Evolutionary conservation across 2,113 vertebrate species (phyloP).

Genomic region (Leptodactylus fuscus): DNA sequence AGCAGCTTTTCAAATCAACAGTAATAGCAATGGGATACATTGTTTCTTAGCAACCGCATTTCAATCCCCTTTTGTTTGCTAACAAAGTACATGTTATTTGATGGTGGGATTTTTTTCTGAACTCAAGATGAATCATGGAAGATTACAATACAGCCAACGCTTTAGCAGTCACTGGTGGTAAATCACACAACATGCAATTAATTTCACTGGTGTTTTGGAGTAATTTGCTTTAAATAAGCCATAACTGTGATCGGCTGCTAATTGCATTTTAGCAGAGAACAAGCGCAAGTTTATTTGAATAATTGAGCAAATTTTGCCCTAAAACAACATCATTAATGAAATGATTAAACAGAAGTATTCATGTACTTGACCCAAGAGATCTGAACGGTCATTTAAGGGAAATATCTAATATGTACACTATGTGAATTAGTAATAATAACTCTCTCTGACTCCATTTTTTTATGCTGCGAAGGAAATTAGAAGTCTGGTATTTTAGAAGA

Average conservation of each 20-base stretch:
- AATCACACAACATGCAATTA: constrained; percentile 46
- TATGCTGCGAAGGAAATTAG: not conserved
- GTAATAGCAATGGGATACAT: constrained; percentile 3
- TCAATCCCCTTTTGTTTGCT: constrained; percentile 42
- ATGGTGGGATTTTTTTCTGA: constrained; percentile 15
- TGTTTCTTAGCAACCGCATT: constrained; percentile 46
- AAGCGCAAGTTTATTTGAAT: constrained; percentile 31
- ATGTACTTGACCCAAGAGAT: not conserved
- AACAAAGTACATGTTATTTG: constrained; percentile 40
- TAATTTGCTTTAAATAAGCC: constrained; percentile 44
- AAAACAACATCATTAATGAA: constrained; percentile 36
- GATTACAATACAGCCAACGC: constrained; percentile 17
- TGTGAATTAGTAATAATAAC: not conserved
- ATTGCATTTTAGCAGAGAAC: constrained; percentile 44
- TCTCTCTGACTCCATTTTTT: not conserved
- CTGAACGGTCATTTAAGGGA: not conserved
- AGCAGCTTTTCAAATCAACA: constrained; percentile 7
- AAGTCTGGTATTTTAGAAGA: not conserved
- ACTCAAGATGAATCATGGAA: constrained; percentile 36
- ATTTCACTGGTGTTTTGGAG: constrained; percentile 41
- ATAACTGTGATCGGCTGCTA: constrained; percentile 26
- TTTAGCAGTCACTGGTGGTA: constrained; percentile 39
- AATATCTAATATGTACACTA: constrained; percentile 17
- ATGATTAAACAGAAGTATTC: not conserved
- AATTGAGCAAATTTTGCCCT: constrained; percentile 29